These are phyloP conservation scores for Oligia fasciuncula DNA, from an alignment of 2,888 invertebrate genomes.

Conservation along the genomic window DNA sequence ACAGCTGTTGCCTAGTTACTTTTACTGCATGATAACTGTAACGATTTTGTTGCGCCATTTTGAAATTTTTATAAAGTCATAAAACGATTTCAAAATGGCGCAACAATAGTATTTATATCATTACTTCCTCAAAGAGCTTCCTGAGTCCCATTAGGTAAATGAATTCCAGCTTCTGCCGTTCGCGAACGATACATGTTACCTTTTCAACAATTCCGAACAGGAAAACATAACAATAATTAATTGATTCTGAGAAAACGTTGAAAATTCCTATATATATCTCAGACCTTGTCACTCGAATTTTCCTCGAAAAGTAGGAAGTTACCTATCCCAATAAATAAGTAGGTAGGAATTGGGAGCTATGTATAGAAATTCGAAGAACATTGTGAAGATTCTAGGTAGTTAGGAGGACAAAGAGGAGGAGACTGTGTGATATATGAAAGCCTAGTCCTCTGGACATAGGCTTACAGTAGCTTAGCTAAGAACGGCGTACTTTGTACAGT, in stretches of 20 bases:
- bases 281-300: not conserved
- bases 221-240: conserved; percentile 26
- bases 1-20: too few relatives aligned
- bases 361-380: not conserved
- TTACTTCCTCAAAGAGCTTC: conserved; percentile 3
- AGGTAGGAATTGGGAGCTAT: not conserved
- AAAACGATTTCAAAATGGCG: not conserved
- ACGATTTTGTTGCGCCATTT: too few relatives aligned
- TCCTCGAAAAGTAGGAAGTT: not conserved
- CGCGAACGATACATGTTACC: conserved; percentile 4
- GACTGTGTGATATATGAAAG: conserved; percentile 15
- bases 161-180: not conserved
- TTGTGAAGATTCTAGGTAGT: conserved; percentile 1
- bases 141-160: not conserved
- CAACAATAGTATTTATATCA: conserved; percentile 7
- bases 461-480: conserved; percentile 30
- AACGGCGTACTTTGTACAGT: conserved; percentile 29
- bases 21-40: too few relatives aligned
- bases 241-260: conserved; percentile 25
- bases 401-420: not conserved
- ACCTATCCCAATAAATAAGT: not conserved
- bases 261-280: conserved; percentile 1
- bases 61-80: too few relatives aligned
- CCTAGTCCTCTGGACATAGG: conserved; percentile 31
- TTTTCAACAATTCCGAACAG: not conserved